phyloP scores from a whole-genome alignment of 2,888 invertebrate species.

The Emmelina monodactyla region DNA sequence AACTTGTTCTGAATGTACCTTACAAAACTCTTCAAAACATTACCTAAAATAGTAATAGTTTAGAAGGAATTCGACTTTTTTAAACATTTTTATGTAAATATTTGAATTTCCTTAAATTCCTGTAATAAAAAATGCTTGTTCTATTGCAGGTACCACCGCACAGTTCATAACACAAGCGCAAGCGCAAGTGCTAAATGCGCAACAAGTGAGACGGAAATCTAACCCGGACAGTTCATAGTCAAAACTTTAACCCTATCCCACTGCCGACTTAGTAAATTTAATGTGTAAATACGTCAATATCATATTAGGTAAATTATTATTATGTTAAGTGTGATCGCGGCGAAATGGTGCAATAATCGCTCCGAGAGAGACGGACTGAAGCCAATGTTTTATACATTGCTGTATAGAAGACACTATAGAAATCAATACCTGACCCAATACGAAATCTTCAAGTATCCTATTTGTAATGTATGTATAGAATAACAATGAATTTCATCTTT shows the following conservation, averaged over 20 bases:
- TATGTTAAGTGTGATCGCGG: slow-evolving; percentile 3
- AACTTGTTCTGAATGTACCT: too few relatives aligned
- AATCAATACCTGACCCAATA: too few relatives aligned
- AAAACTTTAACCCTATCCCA: slow-evolving; percentile 17
- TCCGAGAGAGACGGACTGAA: neutral
- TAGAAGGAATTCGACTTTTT: too few relatives aligned
- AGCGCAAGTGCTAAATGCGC: slow-evolving; percentile 44
- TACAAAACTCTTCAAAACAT: too few relatives aligned
- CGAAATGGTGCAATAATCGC: neutral
- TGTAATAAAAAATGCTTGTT: too few relatives aligned
- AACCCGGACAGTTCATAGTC: slow-evolving; percentile 60
- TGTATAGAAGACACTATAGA: too few relatives aligned
- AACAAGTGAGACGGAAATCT: slow-evolving; percentile 58
- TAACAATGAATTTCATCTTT: slow-evolving; percentile 13
- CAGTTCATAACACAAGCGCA: slow-evolving; percentile 55
- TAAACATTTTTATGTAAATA: too few relatives aligned
- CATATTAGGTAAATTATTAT: slow-evolving; percentile 17
- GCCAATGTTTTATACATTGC: too few relatives aligned
- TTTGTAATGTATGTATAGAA: slow-evolving; percentile 7
- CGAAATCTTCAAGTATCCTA: neutral
- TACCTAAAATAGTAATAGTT: too few relatives aligned
- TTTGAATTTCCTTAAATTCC: too few relatives aligned
- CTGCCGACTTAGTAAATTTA: slow-evolving; percentile 33
- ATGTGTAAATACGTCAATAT: slow-evolving; percentile 30
- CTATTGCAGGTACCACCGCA: slow-evolving; percentile 43